phyloP scores from a whole-genome alignment of 2,797 vertebrate genomes.

The Ispidina lecontei region DNA sequence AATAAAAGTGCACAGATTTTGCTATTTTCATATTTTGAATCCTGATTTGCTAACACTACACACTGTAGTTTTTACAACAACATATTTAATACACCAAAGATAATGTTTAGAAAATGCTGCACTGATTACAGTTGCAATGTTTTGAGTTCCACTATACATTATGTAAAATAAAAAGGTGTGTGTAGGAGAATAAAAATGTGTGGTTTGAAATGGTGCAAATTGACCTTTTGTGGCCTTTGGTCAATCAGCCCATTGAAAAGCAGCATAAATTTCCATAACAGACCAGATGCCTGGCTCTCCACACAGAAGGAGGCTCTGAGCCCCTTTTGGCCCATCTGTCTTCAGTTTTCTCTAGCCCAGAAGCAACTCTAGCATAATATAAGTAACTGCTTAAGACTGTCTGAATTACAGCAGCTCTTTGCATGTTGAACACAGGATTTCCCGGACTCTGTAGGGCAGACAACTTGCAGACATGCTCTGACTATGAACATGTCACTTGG shows the following conservation, averaged over 20 bases:
- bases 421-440: not conserved
- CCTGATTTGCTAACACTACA: not conserved
- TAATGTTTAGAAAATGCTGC: not conserved
- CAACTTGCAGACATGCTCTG: not conserved
- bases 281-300: not conserved
- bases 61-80: not conserved
- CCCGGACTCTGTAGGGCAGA: not conserved
- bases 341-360: not conserved
- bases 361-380: not conserved
- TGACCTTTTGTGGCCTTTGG: not conserved
- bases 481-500: rapidly evolving
- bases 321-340: not conserved
- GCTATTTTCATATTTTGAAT: not conserved
- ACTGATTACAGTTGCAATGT: not conserved
- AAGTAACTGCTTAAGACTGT: not conserved
- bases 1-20: not conserved
- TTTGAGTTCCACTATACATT: not conserved
- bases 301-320: not conserved
- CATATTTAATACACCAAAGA: not conserved
- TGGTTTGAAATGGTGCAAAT: not conserved
- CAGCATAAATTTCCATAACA: not conserved
- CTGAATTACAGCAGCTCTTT: not conserved
- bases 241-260: not conserved
- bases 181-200: no score
- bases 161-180: not conserved